These are phyloP conservation scores for Patella ulyssiponensis DNA, from an alignment of 2,888 invertebrate species.

Conservation along the genomic window DNA sequence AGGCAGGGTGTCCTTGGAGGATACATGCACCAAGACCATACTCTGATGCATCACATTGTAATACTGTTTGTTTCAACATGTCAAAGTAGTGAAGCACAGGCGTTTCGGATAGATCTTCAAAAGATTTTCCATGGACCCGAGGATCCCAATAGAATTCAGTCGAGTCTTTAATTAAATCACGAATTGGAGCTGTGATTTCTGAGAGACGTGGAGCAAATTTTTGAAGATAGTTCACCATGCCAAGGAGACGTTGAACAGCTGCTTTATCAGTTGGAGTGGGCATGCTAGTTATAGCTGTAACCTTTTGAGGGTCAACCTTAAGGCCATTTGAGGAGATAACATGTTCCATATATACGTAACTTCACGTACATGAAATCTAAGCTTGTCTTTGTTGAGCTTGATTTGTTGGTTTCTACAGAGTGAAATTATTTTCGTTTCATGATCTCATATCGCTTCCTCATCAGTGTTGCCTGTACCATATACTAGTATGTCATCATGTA, in stretches of 20 bases:
- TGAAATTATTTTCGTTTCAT: too few relatives aligned
- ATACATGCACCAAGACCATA: constrained; percentile 30
- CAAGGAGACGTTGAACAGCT: constrained; percentile 28
- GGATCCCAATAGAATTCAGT: constrained; percentile 28
- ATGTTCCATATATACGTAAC: constrained; percentile 35
- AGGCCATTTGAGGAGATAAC: constrained; percentile 28
- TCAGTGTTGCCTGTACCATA: constrained; percentile 31
- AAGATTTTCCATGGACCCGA: constrained; percentile 27
- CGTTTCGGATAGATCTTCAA: constrained; percentile 23
- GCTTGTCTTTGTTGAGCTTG: constrained; percentile 32
- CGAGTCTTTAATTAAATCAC: constrained; percentile 24
- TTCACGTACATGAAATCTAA: constrained; percentile 19
- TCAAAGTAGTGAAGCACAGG: constrained; percentile 37
- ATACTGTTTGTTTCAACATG: neutral
- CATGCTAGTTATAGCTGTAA: constrained; percentile 25
- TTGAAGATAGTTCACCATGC: constrained; percentile 38
- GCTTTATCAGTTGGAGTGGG: constrained; percentile 27
- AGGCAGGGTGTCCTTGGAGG: constrained; percentile 24
- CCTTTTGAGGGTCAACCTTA: constrained; percentile 32
- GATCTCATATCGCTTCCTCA: constrained; percentile 22
- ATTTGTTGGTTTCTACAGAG: constrained; percentile 22
- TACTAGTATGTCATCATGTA: constrained; percentile 35
- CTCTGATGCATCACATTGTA: constrained; percentile 36
- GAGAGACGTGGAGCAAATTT: constrained; percentile 35
- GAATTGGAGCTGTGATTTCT: constrained; percentile 29